Evolutionary conservation across 2,113 vertebrate species (phyloP), one percentile per base, ranked within the genome.

Genomic region (Egretta garzetta): DNA sequence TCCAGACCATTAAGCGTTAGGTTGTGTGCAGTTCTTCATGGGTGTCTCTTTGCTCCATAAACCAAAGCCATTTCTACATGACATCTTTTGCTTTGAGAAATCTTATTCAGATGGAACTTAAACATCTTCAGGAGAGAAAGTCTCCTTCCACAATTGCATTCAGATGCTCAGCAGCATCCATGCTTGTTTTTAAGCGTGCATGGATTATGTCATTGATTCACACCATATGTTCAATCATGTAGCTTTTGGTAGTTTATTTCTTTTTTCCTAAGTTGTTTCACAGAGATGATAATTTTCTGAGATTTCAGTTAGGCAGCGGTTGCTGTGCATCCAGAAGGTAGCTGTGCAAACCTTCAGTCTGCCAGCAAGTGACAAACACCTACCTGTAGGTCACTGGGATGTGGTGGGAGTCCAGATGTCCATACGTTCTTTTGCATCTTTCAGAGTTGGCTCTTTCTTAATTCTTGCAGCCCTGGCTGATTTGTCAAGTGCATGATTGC

Each of bases 261-360:
- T 71, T 35, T 35, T 85, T 67, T 47, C 15, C 4, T 35, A 58
- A 50, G 14, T 37, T 80, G 8, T 37, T 91, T 91, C 58, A 72
- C 5, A 55, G 26, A 55, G 18, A 32, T n/a, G 72, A 67, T 33
- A 32, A 19, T 80, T 91, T 68, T 41, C 37, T 64, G 53, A 47
- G 4, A 12, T 84, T 91, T 64, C 43, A 37, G 11, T 22, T 32
- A 63, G 22, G 14, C 35, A 71, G 22, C 9, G 39, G 21, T 32
- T 2, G 1, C 5, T 70, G 15, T n/a, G 18, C 2, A 2, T 12
- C 12, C 12, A 30, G 24, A 79, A 75, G 4, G 9, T 27, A 86
- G 13, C 15, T 1, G 4, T 63, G 41, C 21, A 86, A 80, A 60
- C 19, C 11, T 94, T 67, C 11, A n/a, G 23, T 49, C 8, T 88